phyloP scores from a whole-genome alignment of 2,797 vertebrate genomes.

The Alosa sapidissima region DNA sequence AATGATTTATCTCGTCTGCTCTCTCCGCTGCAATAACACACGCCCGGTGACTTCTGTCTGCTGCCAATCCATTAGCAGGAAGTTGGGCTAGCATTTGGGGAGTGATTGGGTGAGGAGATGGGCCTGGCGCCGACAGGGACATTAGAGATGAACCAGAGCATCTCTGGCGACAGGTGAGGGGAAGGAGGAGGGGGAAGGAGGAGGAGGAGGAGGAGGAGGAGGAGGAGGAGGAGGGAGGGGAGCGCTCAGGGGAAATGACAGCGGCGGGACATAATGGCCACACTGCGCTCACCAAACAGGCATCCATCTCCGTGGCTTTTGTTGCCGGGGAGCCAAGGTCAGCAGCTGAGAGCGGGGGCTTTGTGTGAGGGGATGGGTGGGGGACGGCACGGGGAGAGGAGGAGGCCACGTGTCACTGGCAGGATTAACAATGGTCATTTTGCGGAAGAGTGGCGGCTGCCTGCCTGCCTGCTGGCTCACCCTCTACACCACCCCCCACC shows the following conservation, averaged over 20 bases:
- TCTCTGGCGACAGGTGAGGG: constrained; percentile 32
- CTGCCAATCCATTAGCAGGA: not conserved
- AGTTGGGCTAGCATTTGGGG: not conserved
- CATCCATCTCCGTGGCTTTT: constrained; percentile 72
- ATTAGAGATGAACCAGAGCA: not conserved
- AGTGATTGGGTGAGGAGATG: not conserved
- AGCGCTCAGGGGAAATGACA: constrained; percentile 52
- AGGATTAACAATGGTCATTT: constrained; percentile 63
- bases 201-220: not conserved
- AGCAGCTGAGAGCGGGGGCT: constrained; percentile 66
- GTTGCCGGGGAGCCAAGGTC: constrained; percentile 73
- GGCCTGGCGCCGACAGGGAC: not conserved
- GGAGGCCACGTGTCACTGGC: constrained; percentile 52
- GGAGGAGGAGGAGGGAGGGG: not conserved
- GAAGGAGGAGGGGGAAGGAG: constrained; percentile 13
- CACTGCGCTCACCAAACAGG: constrained; percentile 61
- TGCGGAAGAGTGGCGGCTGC: constrained; percentile 56
- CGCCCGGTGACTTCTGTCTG: not conserved
- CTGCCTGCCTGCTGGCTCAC: constrained; percentile 60
- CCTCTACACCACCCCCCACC: constrained; percentile 51
- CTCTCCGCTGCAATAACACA: not conserved
- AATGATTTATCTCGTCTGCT: not conserved
- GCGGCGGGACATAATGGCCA: constrained; percentile 50
- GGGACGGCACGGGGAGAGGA: constrained; percentile 1
- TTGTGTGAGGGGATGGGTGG: constrained; percentile 49